Evolutionary conservation across 1,140 invertebrate species (phyloP).

Genomic region (Drosophila asahinai): DNA sequence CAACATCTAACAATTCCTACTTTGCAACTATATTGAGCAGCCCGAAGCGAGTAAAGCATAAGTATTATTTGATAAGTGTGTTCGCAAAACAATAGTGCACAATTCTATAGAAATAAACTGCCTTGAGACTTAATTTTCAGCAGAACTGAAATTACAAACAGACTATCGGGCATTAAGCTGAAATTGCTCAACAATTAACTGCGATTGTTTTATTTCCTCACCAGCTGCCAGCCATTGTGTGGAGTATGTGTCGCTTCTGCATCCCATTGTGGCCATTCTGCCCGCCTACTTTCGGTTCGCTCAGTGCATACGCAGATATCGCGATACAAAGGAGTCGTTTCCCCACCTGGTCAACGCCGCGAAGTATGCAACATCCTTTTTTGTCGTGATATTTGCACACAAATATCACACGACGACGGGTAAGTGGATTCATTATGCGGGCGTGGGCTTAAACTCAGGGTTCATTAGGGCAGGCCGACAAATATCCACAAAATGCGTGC

Average conservation of each 20-base stretch:
- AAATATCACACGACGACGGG: conserved; percentile 79
- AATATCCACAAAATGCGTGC: conserved; percentile 43
- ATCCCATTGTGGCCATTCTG: conserved; percentile 94
- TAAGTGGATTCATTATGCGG: conserved; percentile 52
- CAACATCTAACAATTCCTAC: not conserved
- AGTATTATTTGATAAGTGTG: not conserved
- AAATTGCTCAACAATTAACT: conserved; percentile 1
- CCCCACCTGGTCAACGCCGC: conserved; percentile 98
- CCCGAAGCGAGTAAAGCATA: not conserved
- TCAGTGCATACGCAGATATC: conserved; percentile 97
- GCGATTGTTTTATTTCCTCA: conserved; percentile 28
- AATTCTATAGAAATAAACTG: not conserved
- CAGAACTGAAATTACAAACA: conserved; percentile 3
- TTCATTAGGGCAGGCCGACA: conserved; percentile 14
- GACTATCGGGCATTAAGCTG: not conserved
- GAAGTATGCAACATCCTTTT: conserved; percentile 85
- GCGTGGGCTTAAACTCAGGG: not conserved
- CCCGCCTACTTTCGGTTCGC: conserved; percentile 99
- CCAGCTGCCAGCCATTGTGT: conserved; percentile 88
- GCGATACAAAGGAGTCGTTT: conserved; percentile 95
- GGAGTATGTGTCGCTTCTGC: conserved; percentile 87
- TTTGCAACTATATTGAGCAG: not conserved
- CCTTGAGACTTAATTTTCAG: not conserved
- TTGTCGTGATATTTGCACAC: conserved; percentile 84
- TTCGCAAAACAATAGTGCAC: not conserved